These are phyloP conservation scores for Euwallacea fornicatus DNA, from an alignment of 1,140 invertebrate species.

Conservation along the genomic window DNA sequence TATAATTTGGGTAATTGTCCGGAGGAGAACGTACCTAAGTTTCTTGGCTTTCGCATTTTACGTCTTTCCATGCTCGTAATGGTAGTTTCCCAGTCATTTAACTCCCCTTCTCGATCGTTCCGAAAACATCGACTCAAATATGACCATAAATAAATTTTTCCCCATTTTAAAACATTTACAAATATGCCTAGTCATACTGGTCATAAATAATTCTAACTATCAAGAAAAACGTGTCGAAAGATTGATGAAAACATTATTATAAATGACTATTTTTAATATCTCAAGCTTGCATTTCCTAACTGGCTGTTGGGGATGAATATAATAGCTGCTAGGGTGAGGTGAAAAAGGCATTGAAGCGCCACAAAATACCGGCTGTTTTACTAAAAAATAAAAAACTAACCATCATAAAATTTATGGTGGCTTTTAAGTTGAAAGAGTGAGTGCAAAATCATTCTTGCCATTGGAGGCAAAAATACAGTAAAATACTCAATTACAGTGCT, in stretches of 20 bases:
- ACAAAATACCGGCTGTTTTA: too few relatives aligned
- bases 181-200: conserved; percentile 32
- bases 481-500: too few relatives aligned
- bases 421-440: too few relatives aligned
- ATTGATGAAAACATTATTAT: conserved; percentile 36
- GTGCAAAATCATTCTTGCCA: too few relatives aligned
- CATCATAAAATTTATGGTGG: too few relatives aligned
- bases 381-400: too few relatives aligned
- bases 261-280: conserved; percentile 36
- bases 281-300: conserved; percentile 17
- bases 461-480: too few relatives aligned
- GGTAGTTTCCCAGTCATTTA: conserved; percentile 28
- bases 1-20: conserved; percentile 9
- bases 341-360: conserved; percentile 5
- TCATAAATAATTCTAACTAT: conserved; percentile 38
- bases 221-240: conserved; percentile 29
- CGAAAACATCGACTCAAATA: conserved; percentile 24
- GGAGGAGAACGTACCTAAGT: conserved; percentile 1
- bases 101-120: conserved; percentile 17
- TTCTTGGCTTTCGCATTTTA: neutral
- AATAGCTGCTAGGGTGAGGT: conserved; percentile 12
- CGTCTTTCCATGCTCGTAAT: conserved; percentile 6
- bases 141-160: conserved; percentile 25
- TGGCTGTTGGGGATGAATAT: conserved; percentile 10
- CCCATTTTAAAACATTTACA: conserved; percentile 30